These are phyloP conservation scores for Thalpophila matura DNA, from an alignment of 2,888 invertebrate genomes.

Conservation along the genomic window DNA sequence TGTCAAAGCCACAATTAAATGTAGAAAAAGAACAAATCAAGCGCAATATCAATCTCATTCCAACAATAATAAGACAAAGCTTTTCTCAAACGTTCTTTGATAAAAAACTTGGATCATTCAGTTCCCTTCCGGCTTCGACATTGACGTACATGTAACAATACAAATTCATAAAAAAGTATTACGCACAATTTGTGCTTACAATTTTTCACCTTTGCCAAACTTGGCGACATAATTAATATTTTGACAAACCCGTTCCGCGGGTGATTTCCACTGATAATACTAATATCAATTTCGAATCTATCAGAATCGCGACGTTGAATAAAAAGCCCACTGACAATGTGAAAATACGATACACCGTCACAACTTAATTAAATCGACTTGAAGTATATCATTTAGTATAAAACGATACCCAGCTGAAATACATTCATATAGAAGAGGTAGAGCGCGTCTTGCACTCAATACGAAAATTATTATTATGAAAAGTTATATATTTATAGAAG, in stretches of 20 bases:
- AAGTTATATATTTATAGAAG: slow-evolving; percentile 36
- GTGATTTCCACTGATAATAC: slow-evolving; percentile 78
- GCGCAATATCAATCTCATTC: slow-evolving; percentile 1
- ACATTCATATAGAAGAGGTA: slow-evolving; percentile 47
- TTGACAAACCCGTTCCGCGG: slow-evolving; percentile 74
- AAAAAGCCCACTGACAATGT: slow-evolving; percentile 40
- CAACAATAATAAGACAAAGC: slow-evolving; percentile 1
- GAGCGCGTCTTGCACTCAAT: slow-evolving; percentile 23
- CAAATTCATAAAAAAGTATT: slow-evolving; percentile 75
- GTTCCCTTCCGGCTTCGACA: slow-evolving; percentile 11
- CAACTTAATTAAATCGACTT: slow-evolving; percentile 58
- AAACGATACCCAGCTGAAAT: slow-evolving; percentile 59
- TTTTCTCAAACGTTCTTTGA: slow-evolving; percentile 19
- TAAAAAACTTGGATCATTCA: slow-evolving; percentile 7
- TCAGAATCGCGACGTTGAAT: slow-evolving; percentile 78
- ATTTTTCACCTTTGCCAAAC: slow-evolving; percentile 72
- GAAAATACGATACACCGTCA: slow-evolving; percentile 46
- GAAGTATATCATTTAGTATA: slow-evolving; percentile 54
- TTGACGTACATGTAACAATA: slow-evolving; percentile 79
- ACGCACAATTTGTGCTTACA: slow-evolving; percentile 85
- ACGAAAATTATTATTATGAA: slow-evolving; percentile 46
- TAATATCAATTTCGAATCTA: slow-evolving; percentile 89
- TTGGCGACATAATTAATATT: slow-evolving; percentile 73
- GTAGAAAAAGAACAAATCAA: slow-evolving; percentile 25
- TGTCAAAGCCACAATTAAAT: slow-evolving; percentile 32